Evolutionary conservation across 2,888 invertebrate species (phyloP).

Genomic region (Coenonympha arcania): DNA sequence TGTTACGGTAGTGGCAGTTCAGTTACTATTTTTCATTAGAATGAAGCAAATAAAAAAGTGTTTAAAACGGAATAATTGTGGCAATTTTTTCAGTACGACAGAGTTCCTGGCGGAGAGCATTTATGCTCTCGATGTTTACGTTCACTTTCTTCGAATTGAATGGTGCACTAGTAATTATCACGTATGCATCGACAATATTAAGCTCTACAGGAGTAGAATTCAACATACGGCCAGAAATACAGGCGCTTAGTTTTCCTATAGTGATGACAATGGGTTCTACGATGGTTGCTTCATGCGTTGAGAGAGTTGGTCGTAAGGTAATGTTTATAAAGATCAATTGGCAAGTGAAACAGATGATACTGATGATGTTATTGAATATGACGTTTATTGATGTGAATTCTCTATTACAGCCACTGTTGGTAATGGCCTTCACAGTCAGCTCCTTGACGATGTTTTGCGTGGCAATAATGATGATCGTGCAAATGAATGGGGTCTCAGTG

Average conservation of each 20-base stretch:
- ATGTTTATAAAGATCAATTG: background rate
- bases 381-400: background rate
- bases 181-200: constrained; percentile 39
- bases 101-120: constrained; percentile 39
- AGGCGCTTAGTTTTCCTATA: constrained; percentile 38
- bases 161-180: constrained; percentile 37
- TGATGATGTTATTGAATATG: too few relatives aligned
- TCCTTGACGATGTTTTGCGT: constrained; percentile 2
- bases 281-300: constrained; percentile 32
- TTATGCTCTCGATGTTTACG: constrained; percentile 31
- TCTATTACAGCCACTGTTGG: constrained; percentile 2
- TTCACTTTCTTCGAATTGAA: constrained; percentile 34
- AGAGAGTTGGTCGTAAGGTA: constrained; percentile 25
- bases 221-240: constrained; percentile 35
- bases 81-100: constrained; percentile 35
- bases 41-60: background rate
- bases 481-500: background rate
- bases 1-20: too few relatives aligned
- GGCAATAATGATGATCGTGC: constrained; percentile 41
- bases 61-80: background rate
- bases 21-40: too few relatives aligned
- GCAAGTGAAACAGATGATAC: too few relatives aligned
- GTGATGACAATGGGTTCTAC: constrained; percentile 39
- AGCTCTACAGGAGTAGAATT: constrained; percentile 31
- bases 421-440: background rate